Percentiles rank a stretch among this genome's conserved stretches.
These are phyloP conservation scores for Chionoecetes opilio DNA, from an alignment of 1,140 invertebrate species.

Conservation along the genomic window DNA sequence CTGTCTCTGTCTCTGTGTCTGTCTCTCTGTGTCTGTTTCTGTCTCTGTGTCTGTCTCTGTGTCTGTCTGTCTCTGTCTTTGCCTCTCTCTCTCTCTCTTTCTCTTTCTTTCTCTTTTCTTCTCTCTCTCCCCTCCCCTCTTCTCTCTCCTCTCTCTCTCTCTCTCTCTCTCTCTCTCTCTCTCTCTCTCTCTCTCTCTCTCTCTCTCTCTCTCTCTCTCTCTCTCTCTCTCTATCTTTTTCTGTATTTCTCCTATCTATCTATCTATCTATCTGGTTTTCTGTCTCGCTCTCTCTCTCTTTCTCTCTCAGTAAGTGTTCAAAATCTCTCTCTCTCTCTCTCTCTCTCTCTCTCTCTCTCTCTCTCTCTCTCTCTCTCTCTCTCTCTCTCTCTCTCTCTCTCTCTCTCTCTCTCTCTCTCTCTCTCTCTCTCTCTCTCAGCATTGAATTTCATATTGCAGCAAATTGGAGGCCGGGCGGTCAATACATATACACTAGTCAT, in stretches of 20 bases:
- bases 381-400: conserved; percentile 45
- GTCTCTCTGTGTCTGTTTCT: background rate
- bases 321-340: background rate
- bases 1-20: too few relatives aligned
- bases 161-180: conserved; percentile 2
- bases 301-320: background rate
- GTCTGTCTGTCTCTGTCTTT: background rate
- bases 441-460: background rate
- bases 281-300: too few relatives aligned
- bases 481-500: too few relatives aligned
- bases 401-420: conserved; percentile 51
- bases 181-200: conserved; percentile 46
- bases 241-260: too few relatives aligned
- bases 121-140: too few relatives aligned
- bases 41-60: background rate
- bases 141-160: background rate
- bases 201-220: conserved; percentile 48
- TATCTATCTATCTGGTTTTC: background rate
- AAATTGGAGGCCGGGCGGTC: too few relatives aligned
- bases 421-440: conserved; percentile 25
- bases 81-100: background rate
- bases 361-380: conserved; percentile 17
- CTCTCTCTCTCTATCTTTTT: too few relatives aligned
- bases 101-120: too few relatives aligned
- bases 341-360: conserved; percentile 49